A percentile compares a stretch with the other conserved stretches of the same genome.
Evolutionary conservation across 1,140 invertebrate genomes (phyloP).

Genomic region (Orius insidiosus): DNA sequence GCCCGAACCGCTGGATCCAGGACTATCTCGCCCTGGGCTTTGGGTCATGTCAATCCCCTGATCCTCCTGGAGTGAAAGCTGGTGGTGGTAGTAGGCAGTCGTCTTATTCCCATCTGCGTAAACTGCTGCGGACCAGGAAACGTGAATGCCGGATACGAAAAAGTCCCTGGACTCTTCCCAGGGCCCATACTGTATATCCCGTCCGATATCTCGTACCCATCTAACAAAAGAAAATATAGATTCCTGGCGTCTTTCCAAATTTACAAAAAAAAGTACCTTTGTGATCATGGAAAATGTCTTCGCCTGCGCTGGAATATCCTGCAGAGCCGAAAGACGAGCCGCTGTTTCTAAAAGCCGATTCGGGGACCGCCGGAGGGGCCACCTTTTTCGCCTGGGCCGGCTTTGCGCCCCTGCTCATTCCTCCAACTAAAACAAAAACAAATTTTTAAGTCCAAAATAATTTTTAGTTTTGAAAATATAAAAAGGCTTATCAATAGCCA

Average conservation of each 20-base stretch:
- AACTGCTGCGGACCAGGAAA: conserved; percentile 28
- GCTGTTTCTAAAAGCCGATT: conserved; percentile 30
- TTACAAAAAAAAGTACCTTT: conserved; percentile 25
- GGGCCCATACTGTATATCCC: conserved; percentile 20
- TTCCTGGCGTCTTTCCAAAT: too few species aligned
- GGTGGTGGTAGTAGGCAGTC: conserved; percentile 54
- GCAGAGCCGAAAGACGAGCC: conserved; percentile 27
- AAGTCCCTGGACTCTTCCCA: conserved; percentile 35
- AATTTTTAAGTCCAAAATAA: too few species aligned
- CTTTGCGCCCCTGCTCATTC: conserved; percentile 61
- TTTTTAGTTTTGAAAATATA: too few species aligned
- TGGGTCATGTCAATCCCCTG: conserved; percentile 53
- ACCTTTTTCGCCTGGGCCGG: conserved; percentile 63
- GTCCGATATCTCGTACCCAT: conserved; percentile 23
- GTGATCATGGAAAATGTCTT: conserved; percentile 37
- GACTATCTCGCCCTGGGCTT: conserved; percentile 76
- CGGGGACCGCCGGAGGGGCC: conserved; percentile 61
- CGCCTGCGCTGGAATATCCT: conserved; percentile 38
- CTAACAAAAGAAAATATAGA: too few species aligned
- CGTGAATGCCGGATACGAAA: conserved; percentile 34
- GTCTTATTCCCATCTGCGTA: conserved; percentile 31
- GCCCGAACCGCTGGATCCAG: conserved; percentile 68
- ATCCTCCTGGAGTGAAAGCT: conserved; percentile 50
- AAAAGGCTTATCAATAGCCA: too few species aligned
- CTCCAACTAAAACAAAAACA: conserved; percentile 38